Base-by-base conservation (phyloP, 2,888 invertebrate genomes). In the Strigamia maritima region DNA sequence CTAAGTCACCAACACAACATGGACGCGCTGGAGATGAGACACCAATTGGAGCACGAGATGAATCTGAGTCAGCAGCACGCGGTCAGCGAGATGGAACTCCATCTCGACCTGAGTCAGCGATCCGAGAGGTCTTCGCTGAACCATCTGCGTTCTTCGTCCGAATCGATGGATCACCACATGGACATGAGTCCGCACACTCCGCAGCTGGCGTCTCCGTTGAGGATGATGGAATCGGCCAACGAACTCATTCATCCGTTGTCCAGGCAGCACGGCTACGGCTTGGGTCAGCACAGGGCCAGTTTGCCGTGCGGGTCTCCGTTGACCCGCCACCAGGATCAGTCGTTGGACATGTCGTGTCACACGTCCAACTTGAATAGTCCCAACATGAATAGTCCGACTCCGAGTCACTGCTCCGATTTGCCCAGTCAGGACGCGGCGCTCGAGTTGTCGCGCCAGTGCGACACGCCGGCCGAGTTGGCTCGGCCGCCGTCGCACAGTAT, bases 401-500 rank as follows among this genome's bases (percentile, higher is more conserved):
- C 65, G 65, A 65, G 78, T n/a, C 78, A 60, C 28, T 65, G 65
- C 31, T 77, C 77, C 14, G 78, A 78, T 28, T 14, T 78, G 19
- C 49, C 22, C 16, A 40, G 16, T 16, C 65, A 60, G 60, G 60
- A 60, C 19, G 65, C 65, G 2, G 31, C 49, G 16, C 60, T 78
- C 8, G 78, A 78, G 26, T 16, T 78, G 40, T 65, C 78, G 19
- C 78, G 78, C 35, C 78, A 78, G 35, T 60, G 60, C 31, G 78
- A 78, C 65, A 78, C 78, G 19, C 78, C 78, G 19, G 35, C 65
- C n/a, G 82, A 81, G 77, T 77, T 80, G 38, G 81, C 79, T 40
- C 80, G 81, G 76, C 81, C 80, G 19, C 82, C 80, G 28, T 81
- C 81, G 74, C 89, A 89, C 79, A 87, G 86, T 49, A 90, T 91